These are phyloP conservation scores for Triops longicaudatus DNA, from an alignment of 1,140 invertebrate genomes.

Conservation along the genomic window DNA sequence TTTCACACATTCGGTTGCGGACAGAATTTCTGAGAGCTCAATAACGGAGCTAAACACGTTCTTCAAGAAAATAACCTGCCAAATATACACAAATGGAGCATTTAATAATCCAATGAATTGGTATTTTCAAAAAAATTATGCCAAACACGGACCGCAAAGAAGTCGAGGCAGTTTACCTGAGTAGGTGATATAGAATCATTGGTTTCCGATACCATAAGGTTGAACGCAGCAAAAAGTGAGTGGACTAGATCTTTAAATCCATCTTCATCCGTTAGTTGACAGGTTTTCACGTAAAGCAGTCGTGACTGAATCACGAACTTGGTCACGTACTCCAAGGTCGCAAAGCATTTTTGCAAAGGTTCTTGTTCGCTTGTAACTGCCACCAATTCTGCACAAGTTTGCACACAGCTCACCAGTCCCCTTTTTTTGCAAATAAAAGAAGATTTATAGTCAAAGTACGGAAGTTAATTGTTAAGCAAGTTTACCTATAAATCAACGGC, in stretches of 20 bases:
- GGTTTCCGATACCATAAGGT: slow-evolving; percentile 60
- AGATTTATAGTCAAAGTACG: no score
- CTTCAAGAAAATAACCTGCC: slow-evolving; percentile 51
- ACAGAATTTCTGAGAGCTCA: slow-evolving; percentile 47
- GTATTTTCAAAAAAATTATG: neutral
- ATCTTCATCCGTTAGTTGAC: slow-evolving; percentile 77
- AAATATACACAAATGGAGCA: slow-evolving; percentile 23
- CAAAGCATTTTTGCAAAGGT: slow-evolving; percentile 79
- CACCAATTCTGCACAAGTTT: slow-evolving; percentile 85
- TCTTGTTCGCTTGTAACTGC: slow-evolving; percentile 60
- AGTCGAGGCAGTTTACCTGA: slow-evolving; percentile 49
- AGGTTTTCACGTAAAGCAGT: slow-evolving; percentile 75
- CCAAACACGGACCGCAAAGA: neutral
- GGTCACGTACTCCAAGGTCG: slow-evolving; percentile 87
- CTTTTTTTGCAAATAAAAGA: slow-evolving; percentile 38
- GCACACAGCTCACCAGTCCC: slow-evolving; percentile 75
- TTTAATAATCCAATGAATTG: no score
- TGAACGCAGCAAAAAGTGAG: slow-evolving; percentile 62
- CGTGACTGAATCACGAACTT: slow-evolving; percentile 90
- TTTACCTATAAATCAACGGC: slow-evolving; percentile 85
- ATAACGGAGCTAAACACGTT: slow-evolving; percentile 41
- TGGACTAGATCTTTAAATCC: slow-evolving; percentile 69
- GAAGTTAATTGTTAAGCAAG: slow-evolving; percentile 23
- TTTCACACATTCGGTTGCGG: slow-evolving; percentile 56
- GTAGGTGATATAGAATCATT: slow-evolving; percentile 64